Conservation (phyloP, 37 sponge, comb jelly and placozoan species). For the Cladorhizidae sp. region DNA sequence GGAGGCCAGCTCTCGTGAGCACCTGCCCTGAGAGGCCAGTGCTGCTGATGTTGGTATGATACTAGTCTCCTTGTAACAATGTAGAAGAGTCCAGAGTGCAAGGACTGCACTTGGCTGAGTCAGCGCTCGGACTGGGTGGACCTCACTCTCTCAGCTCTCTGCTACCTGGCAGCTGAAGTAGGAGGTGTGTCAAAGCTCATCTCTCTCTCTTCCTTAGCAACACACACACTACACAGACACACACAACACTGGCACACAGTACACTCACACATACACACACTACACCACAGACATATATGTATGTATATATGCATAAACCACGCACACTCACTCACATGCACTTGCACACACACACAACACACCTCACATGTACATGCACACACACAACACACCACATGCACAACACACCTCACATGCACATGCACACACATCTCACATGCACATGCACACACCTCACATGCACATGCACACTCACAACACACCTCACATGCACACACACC, state of each 20-base stretch:
- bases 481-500: too few relatives aligned
- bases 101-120: conserved; percentile 48
- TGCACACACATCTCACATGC: neutral
- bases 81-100: conserved; percentile 47
- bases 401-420: neutral
- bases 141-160: conserved; percentile 61
- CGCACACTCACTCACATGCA: conserved; percentile 12
- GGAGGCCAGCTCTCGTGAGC: too few relatives aligned
- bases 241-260: too few relatives aligned
- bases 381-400: conserved; percentile 3
- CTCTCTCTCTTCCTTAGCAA: too few relatives aligned
- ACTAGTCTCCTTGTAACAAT: too few relatives aligned
- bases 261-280: too few relatives aligned
- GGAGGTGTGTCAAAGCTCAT: conserved; percentile 51
- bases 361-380: neutral
- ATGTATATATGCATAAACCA: too few relatives aligned
- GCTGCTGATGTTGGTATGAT: too few relatives aligned
- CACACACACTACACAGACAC: neutral
- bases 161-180: conserved; percentile 77
- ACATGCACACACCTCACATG: too few relatives aligned
- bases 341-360: neutral
- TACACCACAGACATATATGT: too few relatives aligned
- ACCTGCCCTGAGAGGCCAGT: too few relatives aligned
- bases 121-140: conserved; percentile 58
- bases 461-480: too few relatives aligned